phyloP scores from a whole-genome alignment of 2,888 invertebrate species.

The Cybosia mesomella region DNA sequence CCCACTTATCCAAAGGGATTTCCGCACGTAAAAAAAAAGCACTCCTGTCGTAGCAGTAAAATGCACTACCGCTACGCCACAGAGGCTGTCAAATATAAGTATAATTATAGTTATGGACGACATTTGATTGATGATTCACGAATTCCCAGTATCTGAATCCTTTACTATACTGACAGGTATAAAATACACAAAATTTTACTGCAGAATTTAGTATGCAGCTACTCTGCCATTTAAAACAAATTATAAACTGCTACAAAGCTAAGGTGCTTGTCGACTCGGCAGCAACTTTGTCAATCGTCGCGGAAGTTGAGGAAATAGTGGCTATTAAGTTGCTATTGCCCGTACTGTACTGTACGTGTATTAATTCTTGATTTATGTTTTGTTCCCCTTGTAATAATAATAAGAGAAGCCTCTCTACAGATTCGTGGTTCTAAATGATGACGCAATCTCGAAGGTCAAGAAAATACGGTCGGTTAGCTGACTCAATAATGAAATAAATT shows the following conservation, averaged over 20 bases:
- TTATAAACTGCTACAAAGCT: conserved; percentile 9
- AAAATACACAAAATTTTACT: not conserved
- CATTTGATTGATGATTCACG: too few relatives aligned
- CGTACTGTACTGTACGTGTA: not conserved
- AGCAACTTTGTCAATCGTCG: conserved; percentile 22
- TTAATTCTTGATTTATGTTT: conserved; percentile 10
- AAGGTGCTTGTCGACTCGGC: not conserved
- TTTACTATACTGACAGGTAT: too few relatives aligned
- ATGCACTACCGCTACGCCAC: too few relatives aligned
- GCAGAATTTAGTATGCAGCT: not conserved
- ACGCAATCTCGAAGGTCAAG: conserved; percentile 40
- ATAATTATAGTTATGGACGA: too few relatives aligned
- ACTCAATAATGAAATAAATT: conserved; percentile 43
- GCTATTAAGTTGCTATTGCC: conserved; percentile 1
- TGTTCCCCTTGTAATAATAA: conserved; percentile 5
- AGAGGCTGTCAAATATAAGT: too few relatives aligned
- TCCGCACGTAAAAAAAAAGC: too few relatives aligned
- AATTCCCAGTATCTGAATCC: too few relatives aligned
- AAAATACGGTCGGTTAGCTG: conserved; percentile 28
- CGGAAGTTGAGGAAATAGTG: conserved; percentile 15
- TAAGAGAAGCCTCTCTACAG: conserved; percentile 8
- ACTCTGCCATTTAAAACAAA: not conserved
- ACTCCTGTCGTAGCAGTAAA: too few relatives aligned
- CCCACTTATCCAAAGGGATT: too few relatives aligned
- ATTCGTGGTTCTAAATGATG: conserved; percentile 22